Percentiles rank a stretch among this genome's conserved stretches.
Conservation (phyloP, 37 sponge, comb jelly and placozoan species). For the Diacarnus erythraeanus region DNA sequence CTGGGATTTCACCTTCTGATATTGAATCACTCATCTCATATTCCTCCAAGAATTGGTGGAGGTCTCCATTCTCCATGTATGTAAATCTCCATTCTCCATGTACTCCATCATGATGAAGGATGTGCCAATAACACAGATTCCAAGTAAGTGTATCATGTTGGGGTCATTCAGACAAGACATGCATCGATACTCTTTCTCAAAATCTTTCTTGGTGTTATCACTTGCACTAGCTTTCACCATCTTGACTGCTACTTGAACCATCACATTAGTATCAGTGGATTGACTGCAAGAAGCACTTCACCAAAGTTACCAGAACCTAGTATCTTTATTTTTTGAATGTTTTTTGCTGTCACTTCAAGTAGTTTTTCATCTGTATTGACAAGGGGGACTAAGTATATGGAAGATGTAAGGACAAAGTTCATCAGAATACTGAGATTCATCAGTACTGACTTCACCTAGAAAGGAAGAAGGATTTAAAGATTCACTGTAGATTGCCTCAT, state of each 20-base stretch:
- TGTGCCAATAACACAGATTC: constrained; percentile 24
- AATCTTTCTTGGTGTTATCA: constrained; percentile 26
- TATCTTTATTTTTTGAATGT: constrained; percentile 7
- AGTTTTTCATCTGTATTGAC: constrained; percentile 62
- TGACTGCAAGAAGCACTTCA: constrained; percentile 75
- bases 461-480: constrained; percentile 27
- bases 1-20: constrained; percentile 3
- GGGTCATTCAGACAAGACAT: constrained; percentile 70
- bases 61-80: constrained; percentile 89
- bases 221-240: constrained; percentile 39
- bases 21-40: constrained; percentile 4
- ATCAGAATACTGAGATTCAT: no score
- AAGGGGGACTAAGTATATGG: constrained; percentile 30
- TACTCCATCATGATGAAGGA: constrained; percentile 89
- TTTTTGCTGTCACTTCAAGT: background rate
- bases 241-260: constrained; percentile 76
- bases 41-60: constrained; percentile 74
- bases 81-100: no score
- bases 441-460: background rate
- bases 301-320: constrained; percentile 70
- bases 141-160: constrained; percentile 68
- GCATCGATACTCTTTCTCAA: constrained; percentile 82
- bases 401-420: no score
- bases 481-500: constrained; percentile 40
- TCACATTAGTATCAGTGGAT: constrained; percentile 40